phyloP scores from a whole-genome alignment of 2,113 vertebrate genomes.

The Anolis carolinensis region DNA sequence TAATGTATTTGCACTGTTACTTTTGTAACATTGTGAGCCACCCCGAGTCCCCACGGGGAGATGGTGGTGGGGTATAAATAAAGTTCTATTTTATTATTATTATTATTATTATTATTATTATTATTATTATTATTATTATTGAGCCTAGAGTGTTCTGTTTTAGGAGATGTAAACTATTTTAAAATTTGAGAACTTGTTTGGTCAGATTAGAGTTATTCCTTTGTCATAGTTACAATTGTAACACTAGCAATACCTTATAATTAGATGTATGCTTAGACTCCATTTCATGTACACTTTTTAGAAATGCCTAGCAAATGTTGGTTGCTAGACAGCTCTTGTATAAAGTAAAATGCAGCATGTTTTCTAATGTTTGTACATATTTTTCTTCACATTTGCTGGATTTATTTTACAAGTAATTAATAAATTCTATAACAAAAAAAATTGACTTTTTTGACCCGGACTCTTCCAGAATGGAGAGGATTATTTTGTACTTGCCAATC shows the following conservation, averaged over 20 bases:
- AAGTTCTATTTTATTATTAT: too few species aligned
- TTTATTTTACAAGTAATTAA: constrained; percentile 68
- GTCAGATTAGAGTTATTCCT: not conserved
- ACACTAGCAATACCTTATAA: not conserved
- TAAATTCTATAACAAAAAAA: constrained; percentile 65
- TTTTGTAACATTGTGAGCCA: too few species aligned
- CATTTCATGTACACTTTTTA: not conserved
- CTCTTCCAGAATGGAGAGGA: too few species aligned
- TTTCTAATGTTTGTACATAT: constrained; percentile 66
- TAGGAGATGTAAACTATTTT: constrained; percentile 5
- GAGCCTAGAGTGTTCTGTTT: not conserved
- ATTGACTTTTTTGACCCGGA: too few species aligned
- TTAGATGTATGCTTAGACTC: not conserved
- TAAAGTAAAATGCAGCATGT: constrained; percentile 7
- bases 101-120: too few species aligned
- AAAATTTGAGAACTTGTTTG: not conserved
- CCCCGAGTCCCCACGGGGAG: too few species aligned
- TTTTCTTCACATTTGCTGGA: constrained; percentile 53
- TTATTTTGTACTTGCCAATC: too few species aligned
- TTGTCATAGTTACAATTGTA: constrained; percentile 8
- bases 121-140: too few species aligned
- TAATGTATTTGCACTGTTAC: too few species aligned
- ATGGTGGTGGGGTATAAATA: too few species aligned
- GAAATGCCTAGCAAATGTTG: not conserved
- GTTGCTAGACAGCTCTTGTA: not conserved